Evolutionary conservation across 2,888 invertebrate genomes (phyloP).

Genomic region (Spodoptera picta): DNA sequence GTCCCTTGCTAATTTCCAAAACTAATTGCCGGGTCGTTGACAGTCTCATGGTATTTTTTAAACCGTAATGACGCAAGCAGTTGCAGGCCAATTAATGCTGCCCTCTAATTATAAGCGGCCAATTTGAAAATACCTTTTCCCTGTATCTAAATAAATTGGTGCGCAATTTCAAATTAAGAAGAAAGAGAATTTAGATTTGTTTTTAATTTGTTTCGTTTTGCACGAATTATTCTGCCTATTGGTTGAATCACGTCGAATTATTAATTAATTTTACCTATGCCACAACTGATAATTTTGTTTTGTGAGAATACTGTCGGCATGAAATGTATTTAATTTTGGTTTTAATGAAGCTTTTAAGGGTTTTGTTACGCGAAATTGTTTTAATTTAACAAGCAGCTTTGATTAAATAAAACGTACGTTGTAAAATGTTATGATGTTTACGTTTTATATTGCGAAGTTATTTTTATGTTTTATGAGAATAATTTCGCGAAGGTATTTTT

Average conservation of each 20-base stretch:
- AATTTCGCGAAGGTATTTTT: too few species aligned
- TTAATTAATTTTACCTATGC: slow-evolving; percentile 32
- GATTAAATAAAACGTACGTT: slow-evolving; percentile 18
- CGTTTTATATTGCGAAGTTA: too few species aligned
- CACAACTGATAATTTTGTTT: slow-evolving; percentile 21
- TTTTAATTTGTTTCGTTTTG: slow-evolving; percentile 2
- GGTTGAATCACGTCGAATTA: slow-evolving; percentile 8
- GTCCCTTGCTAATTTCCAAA: slow-evolving; percentile 19
- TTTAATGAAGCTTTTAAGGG: slow-evolving; percentile 17
- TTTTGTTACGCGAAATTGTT: slow-evolving; percentile 18
- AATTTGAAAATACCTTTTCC: slow-evolving; percentile 22
- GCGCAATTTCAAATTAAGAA: slow-evolving; percentile 12
- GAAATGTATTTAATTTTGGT: slow-evolving; percentile 29
- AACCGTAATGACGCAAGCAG: neutral
- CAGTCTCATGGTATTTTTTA: slow-evolving; percentile 16
- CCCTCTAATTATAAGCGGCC: slow-evolving; percentile 19
- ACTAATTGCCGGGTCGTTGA: slow-evolving; percentile 28
- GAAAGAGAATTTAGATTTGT: slow-evolving; percentile 3
- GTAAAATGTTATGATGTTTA: too few species aligned
- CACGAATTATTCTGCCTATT: neutral
- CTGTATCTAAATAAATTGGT: slow-evolving; percentile 7
- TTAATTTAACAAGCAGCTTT: slow-evolving; percentile 15
- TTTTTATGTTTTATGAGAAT: too few species aligned
- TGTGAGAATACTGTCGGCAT: slow-evolving; percentile 3
- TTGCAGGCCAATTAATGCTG: slow-evolving; percentile 10